These are phyloP conservation scores for Spodoptera exigua DNA, from an alignment of 2,888 invertebrate genomes.

Conservation along the genomic window DNA sequence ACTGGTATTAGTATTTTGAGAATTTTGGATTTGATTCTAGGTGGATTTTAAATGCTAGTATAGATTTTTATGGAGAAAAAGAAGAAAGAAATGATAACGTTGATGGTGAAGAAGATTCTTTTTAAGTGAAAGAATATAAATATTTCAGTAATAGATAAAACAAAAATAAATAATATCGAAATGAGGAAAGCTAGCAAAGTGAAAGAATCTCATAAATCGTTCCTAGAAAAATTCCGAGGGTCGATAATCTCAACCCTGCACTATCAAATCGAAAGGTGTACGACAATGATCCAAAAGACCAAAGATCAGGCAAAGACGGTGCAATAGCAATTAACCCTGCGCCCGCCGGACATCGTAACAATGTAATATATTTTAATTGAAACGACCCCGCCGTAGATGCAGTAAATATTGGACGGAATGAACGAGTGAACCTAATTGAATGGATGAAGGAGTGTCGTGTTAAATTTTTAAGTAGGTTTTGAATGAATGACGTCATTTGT, in stretches of 20 bases:
- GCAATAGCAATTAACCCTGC: constrained; percentile 86
- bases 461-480: constrained; percentile 54
- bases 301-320: constrained; percentile 82
- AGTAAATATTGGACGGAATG: constrained; percentile 72
- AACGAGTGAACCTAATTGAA: constrained; percentile 62
- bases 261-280: constrained; percentile 81
- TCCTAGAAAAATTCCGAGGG: constrained; percentile 29
- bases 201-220: neutral
- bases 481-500: constrained; percentile 56
- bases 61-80: too few species aligned
- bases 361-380: constrained; percentile 87
- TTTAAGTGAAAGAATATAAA: too few species aligned
- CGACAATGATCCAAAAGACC: constrained; percentile 77
- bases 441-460: constrained; percentile 56
- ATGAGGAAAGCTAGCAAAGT: neutral
- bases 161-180: neutral
- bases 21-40: too few species aligned
- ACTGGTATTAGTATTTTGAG: too few species aligned
- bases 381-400: constrained; percentile 79
- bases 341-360: constrained; percentile 75
- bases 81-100: too few species aligned
- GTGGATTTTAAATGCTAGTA: too few species aligned
- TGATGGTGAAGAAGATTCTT: too few species aligned
- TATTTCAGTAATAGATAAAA: too few species aligned
- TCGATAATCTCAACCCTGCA: constrained; percentile 52